Percentiles rank a stretch among this genome's conserved stretches.
phyloP scores from a whole-genome alignment of 2,797 vertebrate species.

The Oreochromis mossambicus region DNA sequence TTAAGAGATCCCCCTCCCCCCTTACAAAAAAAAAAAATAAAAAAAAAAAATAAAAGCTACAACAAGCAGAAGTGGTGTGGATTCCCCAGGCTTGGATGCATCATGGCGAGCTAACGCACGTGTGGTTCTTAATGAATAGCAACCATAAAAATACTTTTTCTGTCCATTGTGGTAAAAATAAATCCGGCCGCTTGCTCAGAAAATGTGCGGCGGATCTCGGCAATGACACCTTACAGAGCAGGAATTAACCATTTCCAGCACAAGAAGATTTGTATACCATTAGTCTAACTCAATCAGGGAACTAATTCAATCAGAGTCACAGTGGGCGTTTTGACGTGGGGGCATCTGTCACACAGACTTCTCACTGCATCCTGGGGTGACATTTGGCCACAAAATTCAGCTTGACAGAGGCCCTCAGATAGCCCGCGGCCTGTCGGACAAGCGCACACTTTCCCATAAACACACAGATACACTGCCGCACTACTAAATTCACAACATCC shows the following conservation, averaged over 20 bases:
- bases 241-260: constrained; percentile 58
- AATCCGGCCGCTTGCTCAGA: not conserved
- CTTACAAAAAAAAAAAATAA: not conserved
- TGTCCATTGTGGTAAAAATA: not conserved
- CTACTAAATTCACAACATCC: constrained; percentile 12
- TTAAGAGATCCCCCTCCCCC: not conserved
- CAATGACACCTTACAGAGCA: constrained; percentile 48
- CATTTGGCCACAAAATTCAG: constrained; percentile 62
- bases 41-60: not conserved
- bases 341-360: constrained; percentile 64
- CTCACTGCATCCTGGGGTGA: constrained; percentile 51
- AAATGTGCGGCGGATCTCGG: not conserved
- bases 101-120: not conserved
- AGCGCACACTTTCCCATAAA: not conserved
- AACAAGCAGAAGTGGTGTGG: not conserved
- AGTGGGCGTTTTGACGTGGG: constrained; percentile 54
- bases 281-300: constrained; percentile 62
- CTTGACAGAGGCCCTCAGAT: constrained; percentile 56
- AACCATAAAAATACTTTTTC: not conserved
- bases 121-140: not conserved
- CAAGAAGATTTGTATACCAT: constrained; percentile 58
- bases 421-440: constrained; percentile 39
- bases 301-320: constrained; percentile 66
- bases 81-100: not conserved
- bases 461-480: not conserved